Conservation (phyloP, 2,888 invertebrate species). For the Xiphydria camelus region DNA sequence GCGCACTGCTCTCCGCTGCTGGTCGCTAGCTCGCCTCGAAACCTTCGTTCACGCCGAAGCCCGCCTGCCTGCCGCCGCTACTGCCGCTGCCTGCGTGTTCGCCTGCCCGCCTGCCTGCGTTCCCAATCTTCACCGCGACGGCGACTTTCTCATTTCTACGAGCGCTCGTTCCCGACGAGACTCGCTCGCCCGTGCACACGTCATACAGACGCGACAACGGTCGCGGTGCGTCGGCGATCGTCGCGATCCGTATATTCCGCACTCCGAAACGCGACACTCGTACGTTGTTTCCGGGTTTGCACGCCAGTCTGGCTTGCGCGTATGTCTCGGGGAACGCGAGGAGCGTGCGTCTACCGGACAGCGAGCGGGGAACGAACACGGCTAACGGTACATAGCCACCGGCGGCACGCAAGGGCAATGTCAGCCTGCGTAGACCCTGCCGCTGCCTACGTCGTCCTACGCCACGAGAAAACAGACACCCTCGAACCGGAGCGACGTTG, state of each 20-base stretch:
- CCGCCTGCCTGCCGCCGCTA: neutral
- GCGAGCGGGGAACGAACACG: slow-evolving; percentile 44
- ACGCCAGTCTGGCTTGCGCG: slow-evolving; percentile 29
- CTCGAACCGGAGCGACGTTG: too few species aligned
- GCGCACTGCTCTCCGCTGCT: slow-evolving; percentile 24
- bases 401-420: slow-evolving; percentile 19
- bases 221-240: too few species aligned
- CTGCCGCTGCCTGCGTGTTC: neutral
- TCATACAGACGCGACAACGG: too few species aligned
- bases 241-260: too few species aligned
- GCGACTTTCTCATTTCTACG: slow-evolving; percentile 48
- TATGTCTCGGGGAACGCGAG: slow-evolving; percentile 21
- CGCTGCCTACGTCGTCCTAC: neutral
- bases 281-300: slow-evolving; percentile 32
- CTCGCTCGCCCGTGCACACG: slow-evolving; percentile 4
- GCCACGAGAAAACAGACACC: slow-evolving; percentile 1
- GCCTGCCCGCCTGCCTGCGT: neutral
- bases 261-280: too few species aligned
- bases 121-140: neutral
- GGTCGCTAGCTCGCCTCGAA: slow-evolving; percentile 14
- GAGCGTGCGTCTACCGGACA: slow-evolving; percentile 6
- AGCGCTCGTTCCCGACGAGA: slow-evolving; percentile 19
- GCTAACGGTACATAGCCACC: slow-evolving; percentile 47
- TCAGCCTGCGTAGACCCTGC: neutral
- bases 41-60: slow-evolving; percentile 1